Base-by-base conservation (phyloP, 2,888 invertebrate genomes). In the Portevinia maculata region DNA sequence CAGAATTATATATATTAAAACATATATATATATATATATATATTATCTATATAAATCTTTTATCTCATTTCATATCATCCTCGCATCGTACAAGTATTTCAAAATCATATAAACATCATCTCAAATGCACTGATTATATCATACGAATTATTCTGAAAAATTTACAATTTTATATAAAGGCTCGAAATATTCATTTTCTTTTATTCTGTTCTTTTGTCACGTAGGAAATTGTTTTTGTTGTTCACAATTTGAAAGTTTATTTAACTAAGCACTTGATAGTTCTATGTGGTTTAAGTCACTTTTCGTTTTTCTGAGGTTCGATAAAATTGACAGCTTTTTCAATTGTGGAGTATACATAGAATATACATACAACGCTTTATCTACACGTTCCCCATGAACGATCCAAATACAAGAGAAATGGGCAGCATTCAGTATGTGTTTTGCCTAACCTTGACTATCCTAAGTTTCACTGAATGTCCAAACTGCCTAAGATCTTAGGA, bases 61-160 rank as follows among this genome's bases (percentile, higher is more conserved):
- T 64, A 44, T 67, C 65, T 74, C 67, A 74, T 53, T 57, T 67
- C 74, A 67, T 53, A 37, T 65, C 79, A 79, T 73, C 46, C 62
- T 79, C 74, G 55, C 79, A 79, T 67, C 60, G 67, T 60, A 74
- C 67, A 21, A 60, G 34, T 46, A 67, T 57, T 37, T 11, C 37
- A 69, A 69, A 34, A 53, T 55, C 46, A 57, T 32, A 44, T 57
- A 50, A 39, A 39, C 11, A 32, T 60, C 59, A 53, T 44, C 24
- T 55, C 53, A 71, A 37, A 21, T 41, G 39, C 24, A 32, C 52
- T 52, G 70, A 52, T 60, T 71, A 60, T 64, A 73, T 62, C 71
- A 71, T 71, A 34, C 39, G 44, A 71, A 71, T 71, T 64, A 53
- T 53, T 46, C 46, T 39, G 50, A 73, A 73, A 52, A 53, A 73